Evolutionary conservation across 1,140 invertebrate genomes (phyloP).

Genomic region (Brachionus sp.): DNA sequence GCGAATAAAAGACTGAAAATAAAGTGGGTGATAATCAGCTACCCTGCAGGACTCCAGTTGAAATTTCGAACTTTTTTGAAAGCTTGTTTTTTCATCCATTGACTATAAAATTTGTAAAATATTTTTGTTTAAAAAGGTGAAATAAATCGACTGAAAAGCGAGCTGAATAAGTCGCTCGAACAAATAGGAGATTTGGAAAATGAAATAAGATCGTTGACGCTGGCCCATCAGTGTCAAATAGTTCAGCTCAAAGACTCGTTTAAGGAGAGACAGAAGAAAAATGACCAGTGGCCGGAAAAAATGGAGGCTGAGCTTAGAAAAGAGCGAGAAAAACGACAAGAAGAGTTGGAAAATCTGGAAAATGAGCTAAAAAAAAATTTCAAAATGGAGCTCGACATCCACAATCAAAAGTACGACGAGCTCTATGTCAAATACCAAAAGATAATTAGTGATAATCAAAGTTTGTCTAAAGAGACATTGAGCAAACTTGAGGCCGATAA

Average conservation of each 20-base stretch:
- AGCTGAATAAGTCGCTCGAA: background rate
- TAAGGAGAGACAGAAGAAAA: background rate
- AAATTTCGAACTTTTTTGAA: background rate
- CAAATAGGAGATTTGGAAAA: slow-evolving; percentile 1
- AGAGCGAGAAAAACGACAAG: background rate
- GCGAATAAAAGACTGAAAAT: too few species aligned
- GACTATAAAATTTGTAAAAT: background rate
- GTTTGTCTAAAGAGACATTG: background rate
- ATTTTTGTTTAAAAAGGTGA: slow-evolving; percentile 21
- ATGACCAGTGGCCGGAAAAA: slow-evolving; percentile 31
- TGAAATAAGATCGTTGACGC: slow-evolving; percentile 11
- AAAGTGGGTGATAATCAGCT: too few species aligned
- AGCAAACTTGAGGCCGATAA: background rate
- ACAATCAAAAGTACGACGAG: slow-evolving; percentile 41
- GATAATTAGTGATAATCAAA: slow-evolving; percentile 9
- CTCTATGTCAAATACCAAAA: slow-evolving; percentile 14
- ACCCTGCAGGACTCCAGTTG: too few species aligned
- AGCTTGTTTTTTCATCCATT: background rate
- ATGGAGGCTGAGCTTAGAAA: slow-evolving; percentile 7
- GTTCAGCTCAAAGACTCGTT: slow-evolving; percentile 11
- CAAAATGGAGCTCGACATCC: slow-evolving; percentile 28
- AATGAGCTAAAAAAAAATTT: slow-evolving; percentile 22
- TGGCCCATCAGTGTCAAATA: slow-evolving; percentile 31
- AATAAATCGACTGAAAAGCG: background rate
- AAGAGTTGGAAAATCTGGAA: background rate